Evolutionary conservation across 1,140 invertebrate genomes (phyloP), one percentile per base, ranked within the genome.

Genomic region (Cotesia glomerata): DNA sequence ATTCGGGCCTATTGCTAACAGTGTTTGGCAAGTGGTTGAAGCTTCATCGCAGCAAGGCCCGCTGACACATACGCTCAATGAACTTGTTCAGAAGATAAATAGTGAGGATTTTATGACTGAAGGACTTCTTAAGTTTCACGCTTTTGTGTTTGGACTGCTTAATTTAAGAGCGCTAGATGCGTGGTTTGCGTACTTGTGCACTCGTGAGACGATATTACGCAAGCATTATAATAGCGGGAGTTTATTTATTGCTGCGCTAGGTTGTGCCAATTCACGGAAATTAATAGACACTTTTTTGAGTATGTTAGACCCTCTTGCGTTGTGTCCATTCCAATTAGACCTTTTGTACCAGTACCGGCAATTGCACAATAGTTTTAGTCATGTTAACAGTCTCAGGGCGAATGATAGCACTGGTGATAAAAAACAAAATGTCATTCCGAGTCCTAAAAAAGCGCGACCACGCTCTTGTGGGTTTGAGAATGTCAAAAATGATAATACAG

Each of bases 11-110:
- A 93, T 96, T 39, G 90, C 92, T 65, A 95, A 97, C 80, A 95
- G 94, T 9, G 94, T 95, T 54, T 97, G 95, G 95, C 93, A 95
- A 87, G 90, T 93, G 52, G 92, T 95, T 5, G 95, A 96, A 87
- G 93, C 93, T 51, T 95, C 94, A n/a, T 92, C 94, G 16, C 94
- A 95, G 84, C 93, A 95, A 89, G 93, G 93, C 72, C 93, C 93
- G 11, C 91, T 95, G 54, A 95, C 94, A 4, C 92, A 95, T 82
- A 93, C 93, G n/a, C 86, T 96, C 1, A 93, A 95, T 85, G 95
- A 96, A 80, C 86, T 96, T 58, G 94, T 96, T 8, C 90, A 95
- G 81, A 91, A 93, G 80, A 92, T 97, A 75, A 96, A 95, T 81
- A 92, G 91, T 74, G 95, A 95, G 86, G 92, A 95, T 81, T 91